Percentiles rank a stretch among this genome's conserved stretches.
Evolutionary conservation across 2,113 vertebrate genomes (phyloP).

Genomic region (Cyphomyrus discorhynchus): DNA sequence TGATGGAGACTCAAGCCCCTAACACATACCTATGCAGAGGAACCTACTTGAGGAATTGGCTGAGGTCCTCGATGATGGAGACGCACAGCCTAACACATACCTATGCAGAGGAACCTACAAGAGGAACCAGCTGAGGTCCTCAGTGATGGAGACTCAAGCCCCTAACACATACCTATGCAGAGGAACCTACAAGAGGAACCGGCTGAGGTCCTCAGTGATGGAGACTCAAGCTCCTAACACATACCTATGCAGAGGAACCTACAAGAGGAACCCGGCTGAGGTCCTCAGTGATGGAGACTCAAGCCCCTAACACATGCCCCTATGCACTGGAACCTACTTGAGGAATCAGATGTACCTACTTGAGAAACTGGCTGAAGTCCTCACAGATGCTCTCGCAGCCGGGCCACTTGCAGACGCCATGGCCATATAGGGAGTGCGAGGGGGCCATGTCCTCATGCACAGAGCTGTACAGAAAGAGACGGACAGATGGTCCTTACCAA

Average conservation of each 20-base stretch:
- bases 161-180: too few relatives aligned
- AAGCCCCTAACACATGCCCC: too few relatives aligned
- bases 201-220: too few relatives aligned
- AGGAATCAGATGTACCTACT: conserved; percentile 60
- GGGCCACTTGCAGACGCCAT: conserved; percentile 91
- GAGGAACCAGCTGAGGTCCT: conserved; percentile 65
- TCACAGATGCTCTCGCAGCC: conserved; percentile 86
- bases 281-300: too few relatives aligned
- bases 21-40: not conserved
- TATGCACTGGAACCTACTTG: not conserved
- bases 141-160: conserved; percentile 25
- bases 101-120: too few relatives aligned
- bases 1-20: not conserved
- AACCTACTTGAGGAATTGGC: not conserved
- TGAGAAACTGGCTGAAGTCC: conserved; percentile 84
- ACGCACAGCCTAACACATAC: not conserved
- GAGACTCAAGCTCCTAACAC: not conserved
- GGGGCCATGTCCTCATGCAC: conserved; percentile 65
- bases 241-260: too few relatives aligned
- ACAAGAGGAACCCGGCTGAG: too few relatives aligned
- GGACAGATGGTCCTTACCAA: not conserved
- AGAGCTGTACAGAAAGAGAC: conserved; percentile 50
- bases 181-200: too few relatives aligned
- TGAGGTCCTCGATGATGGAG: not conserved
- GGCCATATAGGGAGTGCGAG: conserved; percentile 76